These are phyloP conservation scores for Cavia aperea DNA, from an alignment of 2,113 vertebrate genomes.

Conservation along the genomic window DNA sequence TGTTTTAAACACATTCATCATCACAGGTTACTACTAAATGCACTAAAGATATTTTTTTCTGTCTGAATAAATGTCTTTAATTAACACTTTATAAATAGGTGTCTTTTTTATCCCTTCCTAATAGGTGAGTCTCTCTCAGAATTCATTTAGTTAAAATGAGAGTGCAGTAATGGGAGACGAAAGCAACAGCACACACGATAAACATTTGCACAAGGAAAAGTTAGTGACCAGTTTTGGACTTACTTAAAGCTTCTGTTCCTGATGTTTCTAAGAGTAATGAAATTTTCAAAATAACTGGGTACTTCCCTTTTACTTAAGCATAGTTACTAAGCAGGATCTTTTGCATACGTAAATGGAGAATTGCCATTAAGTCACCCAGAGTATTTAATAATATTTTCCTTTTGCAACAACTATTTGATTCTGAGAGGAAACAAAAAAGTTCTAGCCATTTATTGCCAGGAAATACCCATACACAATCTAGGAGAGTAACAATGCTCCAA, in stretches of 20 bases:
- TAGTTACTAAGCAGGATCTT: background rate
- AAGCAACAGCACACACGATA: background rate
- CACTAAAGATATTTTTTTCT: background rate
- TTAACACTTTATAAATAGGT: background rate
- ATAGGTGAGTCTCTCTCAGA: background rate
- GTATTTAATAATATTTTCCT: background rate
- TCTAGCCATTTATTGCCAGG: background rate
- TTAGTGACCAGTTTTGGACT: background rate
- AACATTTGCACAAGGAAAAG: background rate
- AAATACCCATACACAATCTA: conserved; percentile 4
- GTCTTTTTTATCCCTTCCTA: background rate
- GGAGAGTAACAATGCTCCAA: background rate
- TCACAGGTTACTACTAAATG: background rate
- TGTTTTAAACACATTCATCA: background rate
- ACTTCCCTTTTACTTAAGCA: conserved; percentile 25
- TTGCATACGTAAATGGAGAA: background rate
- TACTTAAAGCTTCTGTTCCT: background rate
- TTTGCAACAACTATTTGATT: conserved; percentile 1
- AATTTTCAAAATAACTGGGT: background rate
- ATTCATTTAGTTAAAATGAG: background rate
- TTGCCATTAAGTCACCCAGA: background rate
- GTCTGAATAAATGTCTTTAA: background rate
- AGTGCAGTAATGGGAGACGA: background rate
- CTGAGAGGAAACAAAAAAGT: conserved; percentile 10
- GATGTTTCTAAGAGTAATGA: background rate